phyloP scores from a whole-genome alignment of 2,888 invertebrate species.

The Polietes domitor region DNA sequence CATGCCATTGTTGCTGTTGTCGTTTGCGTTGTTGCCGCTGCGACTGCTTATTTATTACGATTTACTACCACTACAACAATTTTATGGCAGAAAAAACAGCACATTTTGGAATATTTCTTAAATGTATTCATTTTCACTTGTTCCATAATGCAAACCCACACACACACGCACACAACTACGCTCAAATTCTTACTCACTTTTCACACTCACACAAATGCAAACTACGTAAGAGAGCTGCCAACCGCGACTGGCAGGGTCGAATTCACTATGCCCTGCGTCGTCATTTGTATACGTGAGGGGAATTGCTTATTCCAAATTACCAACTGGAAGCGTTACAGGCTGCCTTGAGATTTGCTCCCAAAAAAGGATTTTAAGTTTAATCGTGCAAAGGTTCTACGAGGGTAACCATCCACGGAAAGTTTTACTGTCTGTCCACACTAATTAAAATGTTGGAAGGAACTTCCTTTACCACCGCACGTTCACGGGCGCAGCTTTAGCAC shows the following conservation, averaged over 20 bases:
- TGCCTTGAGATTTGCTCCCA: too few species aligned
- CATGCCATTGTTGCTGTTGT: neutral
- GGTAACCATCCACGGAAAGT: too few species aligned
- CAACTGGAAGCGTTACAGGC: too few species aligned
- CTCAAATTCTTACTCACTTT: neutral
- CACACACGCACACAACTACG: neutral
- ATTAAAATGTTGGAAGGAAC: too few species aligned
- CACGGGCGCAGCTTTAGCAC: too few species aligned
- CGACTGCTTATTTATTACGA: slow-evolving; percentile 18
- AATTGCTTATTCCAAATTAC: neutral
- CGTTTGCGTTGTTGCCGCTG: neutral
- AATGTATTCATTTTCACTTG: slow-evolving; percentile 44
- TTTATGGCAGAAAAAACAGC: slow-evolving; percentile 30
- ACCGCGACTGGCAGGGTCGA: neutral
- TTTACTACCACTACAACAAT: slow-evolving; percentile 42
- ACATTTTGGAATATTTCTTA: slow-evolving; percentile 36
- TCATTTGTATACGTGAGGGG: neutral
- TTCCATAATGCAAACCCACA: slow-evolving; percentile 6
- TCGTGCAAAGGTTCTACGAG: too few species aligned
- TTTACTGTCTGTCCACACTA: too few species aligned
- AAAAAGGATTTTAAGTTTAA: too few species aligned
- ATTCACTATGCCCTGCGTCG: slow-evolving; percentile 1
- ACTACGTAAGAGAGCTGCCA: neutral
- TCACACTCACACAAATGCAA: neutral
- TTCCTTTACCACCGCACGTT: too few species aligned